Base-by-base conservation (phyloP, 2,113 vertebrate genomes). In the Microcebus murinus region DNA sequence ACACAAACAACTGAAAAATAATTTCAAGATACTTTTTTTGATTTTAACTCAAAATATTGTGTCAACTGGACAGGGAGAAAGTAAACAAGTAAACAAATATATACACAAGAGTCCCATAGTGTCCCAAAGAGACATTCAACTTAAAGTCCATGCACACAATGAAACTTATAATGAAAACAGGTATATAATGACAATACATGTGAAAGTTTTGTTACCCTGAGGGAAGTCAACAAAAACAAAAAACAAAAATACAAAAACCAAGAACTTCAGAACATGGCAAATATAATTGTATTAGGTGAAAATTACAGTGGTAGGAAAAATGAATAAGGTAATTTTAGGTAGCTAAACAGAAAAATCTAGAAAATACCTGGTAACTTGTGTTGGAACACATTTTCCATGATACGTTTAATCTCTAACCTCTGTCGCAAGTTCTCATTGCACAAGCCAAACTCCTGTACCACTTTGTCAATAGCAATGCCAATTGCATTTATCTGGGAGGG, bases 281-380 rank as follows among this genome's bases (percentile, higher is more conserved):
- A 48, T 86, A 36, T 82, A 71, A 67, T 81, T 92, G 80, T 87
- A 86, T 63, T 52, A 91, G 39, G 83, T 65, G 42, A 91, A 90
- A 81, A 91, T 79, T 68, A 91, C 52, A 87, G 4, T 55, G 77
- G 23, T 65, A 77, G 85, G 52, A 88, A 96, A 96, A 86, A 90
- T 85, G 82, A 90, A 63, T 12, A 14, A 80, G 48, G 55, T 73
- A 84, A 70, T 91, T 81, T 83, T 91, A 96, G 59, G 25, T n/a
- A 93, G 42, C 74, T 88, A 97, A 92, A 96, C 55, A 23, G 90
- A 96, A 96, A 39, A 83, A 90, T 94, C 61, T 45, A 95, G 91
- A 95, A 89, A 97, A 98, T 98, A 99, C 99, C 99, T 98, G 99
- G 99, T 96, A 99, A 97, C 98, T 99, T 98, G 94, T 99, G 98